Percentiles rank a stretch among this genome's conserved stretches.
These are phyloP conservation scores for Sphaeramia orbicularis DNA, from an alignment of 2,797 vertebrate genomes.

Conservation along the genomic window DNA sequence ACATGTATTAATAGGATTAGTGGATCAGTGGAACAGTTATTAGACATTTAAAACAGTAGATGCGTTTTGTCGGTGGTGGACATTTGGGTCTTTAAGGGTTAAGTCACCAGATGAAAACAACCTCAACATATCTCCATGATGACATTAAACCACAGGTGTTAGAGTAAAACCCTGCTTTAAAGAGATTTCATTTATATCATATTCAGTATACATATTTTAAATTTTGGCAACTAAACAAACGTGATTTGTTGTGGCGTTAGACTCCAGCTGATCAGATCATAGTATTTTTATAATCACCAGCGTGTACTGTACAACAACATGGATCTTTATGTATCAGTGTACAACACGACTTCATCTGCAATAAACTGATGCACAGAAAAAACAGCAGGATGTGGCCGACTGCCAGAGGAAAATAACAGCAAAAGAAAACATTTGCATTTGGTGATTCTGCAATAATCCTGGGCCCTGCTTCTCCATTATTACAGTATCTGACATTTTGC, in stretches of 20 bases:
- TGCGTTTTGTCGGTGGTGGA: too few species aligned
- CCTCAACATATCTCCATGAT: too few species aligned
- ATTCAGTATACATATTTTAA: too few species aligned
- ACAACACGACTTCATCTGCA: constrained; percentile 42
- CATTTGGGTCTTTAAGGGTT: too few species aligned
- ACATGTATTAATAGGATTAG: too few species aligned
- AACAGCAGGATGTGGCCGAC: constrained; percentile 39
- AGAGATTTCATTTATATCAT: too few species aligned
- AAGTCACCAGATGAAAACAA: too few species aligned
- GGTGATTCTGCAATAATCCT: constrained; percentile 67
- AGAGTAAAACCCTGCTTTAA: too few species aligned
- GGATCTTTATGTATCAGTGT: constrained; percentile 32
- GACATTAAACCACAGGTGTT: too few species aligned
- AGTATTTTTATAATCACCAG: constrained; percentile 21
- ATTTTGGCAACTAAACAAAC: not conserved
- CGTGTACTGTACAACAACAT: constrained; percentile 30
- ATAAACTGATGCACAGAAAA: constrained; percentile 27
- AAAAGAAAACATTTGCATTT: constrained; percentile 69
- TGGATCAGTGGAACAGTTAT: too few species aligned
- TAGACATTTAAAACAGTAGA: too few species aligned
- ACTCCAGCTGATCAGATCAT: constrained; percentile 1
- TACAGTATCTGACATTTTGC: constrained; percentile 74
- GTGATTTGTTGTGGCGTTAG: not conserved
- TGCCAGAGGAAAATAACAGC: constrained; percentile 60
- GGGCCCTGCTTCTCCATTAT: constrained; percentile 58